Conservation (phyloP, 2,888 invertebrate species). For the Diadromus collaris region DNA sequence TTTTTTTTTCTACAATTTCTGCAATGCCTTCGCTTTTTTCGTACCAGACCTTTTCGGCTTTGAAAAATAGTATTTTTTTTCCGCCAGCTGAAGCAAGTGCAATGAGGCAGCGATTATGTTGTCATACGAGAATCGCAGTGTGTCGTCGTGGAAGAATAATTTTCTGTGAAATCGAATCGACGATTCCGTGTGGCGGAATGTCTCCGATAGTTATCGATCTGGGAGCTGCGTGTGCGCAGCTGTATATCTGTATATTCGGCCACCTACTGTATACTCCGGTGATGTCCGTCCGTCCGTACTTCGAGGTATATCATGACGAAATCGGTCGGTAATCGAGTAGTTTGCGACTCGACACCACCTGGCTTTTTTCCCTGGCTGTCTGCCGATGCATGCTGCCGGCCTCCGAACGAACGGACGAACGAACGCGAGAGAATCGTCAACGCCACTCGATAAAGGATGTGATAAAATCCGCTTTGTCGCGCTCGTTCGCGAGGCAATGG, state of each 20-base stretch:
- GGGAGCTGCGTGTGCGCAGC: background rate
- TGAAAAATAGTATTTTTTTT: too few species aligned
- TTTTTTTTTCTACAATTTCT: too few species aligned
- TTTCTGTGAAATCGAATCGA: constrained; percentile 50
- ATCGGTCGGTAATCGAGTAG: constrained; percentile 60
- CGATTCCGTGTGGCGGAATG: constrained; percentile 47
- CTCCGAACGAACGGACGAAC: constrained; percentile 39
- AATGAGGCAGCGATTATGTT: background rate
- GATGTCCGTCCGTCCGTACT: constrained; percentile 39
- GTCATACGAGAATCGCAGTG: constrained; percentile 20
- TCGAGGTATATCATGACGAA: constrained; percentile 51
- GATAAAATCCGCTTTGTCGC: constrained; percentile 62
- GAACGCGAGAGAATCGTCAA: constrained; percentile 57
- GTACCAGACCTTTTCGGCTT: too few species aligned
- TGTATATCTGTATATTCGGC: constrained; percentile 24
- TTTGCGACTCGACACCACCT: constrained; percentile 62
- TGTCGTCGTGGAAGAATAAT: constrained; percentile 38
- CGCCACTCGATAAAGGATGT: constrained; percentile 60
- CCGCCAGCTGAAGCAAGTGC: background rate
- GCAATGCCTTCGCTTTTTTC: too few species aligned
- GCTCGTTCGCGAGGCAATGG: constrained; percentile 39
- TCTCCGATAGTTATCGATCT: constrained; percentile 48
- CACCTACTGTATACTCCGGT: constrained; percentile 8
- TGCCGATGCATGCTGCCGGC: constrained; percentile 48
- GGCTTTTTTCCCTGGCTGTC: constrained; percentile 61